Conservation (phyloP, 2,113 vertebrate genomes). For the Vulpes lagopus region DNA sequence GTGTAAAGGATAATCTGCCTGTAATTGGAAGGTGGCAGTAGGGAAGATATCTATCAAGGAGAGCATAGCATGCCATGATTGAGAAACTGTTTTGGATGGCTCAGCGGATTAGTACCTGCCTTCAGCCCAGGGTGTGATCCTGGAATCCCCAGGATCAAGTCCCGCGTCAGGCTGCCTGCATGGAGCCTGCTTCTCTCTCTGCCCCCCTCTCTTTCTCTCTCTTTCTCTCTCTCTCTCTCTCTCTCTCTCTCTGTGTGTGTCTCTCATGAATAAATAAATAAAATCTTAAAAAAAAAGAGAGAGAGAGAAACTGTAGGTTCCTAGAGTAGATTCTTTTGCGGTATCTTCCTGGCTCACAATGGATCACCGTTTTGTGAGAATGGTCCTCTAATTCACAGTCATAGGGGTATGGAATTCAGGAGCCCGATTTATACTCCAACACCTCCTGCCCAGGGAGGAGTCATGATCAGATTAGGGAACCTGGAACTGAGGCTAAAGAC, state of each 20-base stretch:
- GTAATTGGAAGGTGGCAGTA: background rate
- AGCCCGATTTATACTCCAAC: background rate
- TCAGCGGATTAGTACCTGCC: no score
- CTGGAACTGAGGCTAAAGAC: background rate
- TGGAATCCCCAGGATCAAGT: no score
- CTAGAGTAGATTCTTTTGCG: background rate
- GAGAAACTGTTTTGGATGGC: no score
- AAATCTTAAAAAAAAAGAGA: no score
- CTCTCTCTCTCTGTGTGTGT: no score
- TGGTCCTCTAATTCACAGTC: background rate
- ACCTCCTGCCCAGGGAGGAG: background rate
- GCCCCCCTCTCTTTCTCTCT: no score
- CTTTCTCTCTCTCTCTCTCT: no score
- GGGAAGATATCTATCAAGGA: background rate
- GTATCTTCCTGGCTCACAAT: background rate
- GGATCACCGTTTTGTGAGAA: background rate
- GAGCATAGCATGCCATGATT: background rate
- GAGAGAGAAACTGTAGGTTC: background rate
- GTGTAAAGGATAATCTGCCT: background rate
- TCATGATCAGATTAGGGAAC: background rate
- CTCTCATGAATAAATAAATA: no score
- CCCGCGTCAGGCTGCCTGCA: no score
- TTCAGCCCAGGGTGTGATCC: no score
- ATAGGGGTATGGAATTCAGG: background rate
- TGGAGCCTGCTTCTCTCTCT: no score